Evolutionary conservation across 2,888 invertebrate species (phyloP).

Genomic region (Calliscelio sp.): DNA sequence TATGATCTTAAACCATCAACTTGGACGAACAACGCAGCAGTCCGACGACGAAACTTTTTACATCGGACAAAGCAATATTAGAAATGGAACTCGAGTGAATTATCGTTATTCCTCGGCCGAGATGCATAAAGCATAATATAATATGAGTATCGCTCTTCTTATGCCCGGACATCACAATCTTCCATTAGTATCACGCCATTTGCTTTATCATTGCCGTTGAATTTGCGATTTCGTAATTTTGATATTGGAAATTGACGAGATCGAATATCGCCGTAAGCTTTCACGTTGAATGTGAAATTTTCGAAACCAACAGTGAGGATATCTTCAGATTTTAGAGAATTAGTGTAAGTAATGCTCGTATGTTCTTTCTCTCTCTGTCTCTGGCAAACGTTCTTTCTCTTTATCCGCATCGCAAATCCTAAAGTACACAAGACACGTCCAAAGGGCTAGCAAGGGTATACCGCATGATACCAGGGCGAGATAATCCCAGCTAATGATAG

Average conservation of each 20-base stretch:
- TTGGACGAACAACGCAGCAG: neutral
- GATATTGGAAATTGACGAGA: constrained; percentile 1
- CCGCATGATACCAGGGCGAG: constrained; percentile 78
- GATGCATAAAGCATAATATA: constrained; percentile 55
- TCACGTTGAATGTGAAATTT: neutral
- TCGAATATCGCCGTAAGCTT: neutral
- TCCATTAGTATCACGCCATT: constrained; percentile 42
- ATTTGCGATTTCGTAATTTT: constrained; percentile 25
- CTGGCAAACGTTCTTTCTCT: constrained; percentile 77
- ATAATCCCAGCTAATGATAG: constrained; percentile 84
- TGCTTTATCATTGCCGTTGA: constrained; percentile 19
- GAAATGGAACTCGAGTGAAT: constrained; percentile 54
- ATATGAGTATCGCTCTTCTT: constrained; percentile 47
- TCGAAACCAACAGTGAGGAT: neutral
- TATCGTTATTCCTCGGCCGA: constrained; percentile 41
- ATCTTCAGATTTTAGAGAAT: constrained; percentile 52
- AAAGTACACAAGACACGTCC: constrained; percentile 77
- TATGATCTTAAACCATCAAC: constrained; percentile 24
- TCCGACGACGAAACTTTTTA: constrained; percentile 12
- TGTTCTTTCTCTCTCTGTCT: constrained; percentile 24
- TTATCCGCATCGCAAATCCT: constrained; percentile 77
- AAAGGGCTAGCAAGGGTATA: constrained; percentile 73
- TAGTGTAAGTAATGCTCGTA: constrained; percentile 47
- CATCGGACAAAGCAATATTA: constrained; percentile 50
- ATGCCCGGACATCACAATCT: constrained; percentile 40